Evolutionary conservation across 2,113 vertebrate species (phyloP).

Genomic region (Coptodon rendalli): DNA sequence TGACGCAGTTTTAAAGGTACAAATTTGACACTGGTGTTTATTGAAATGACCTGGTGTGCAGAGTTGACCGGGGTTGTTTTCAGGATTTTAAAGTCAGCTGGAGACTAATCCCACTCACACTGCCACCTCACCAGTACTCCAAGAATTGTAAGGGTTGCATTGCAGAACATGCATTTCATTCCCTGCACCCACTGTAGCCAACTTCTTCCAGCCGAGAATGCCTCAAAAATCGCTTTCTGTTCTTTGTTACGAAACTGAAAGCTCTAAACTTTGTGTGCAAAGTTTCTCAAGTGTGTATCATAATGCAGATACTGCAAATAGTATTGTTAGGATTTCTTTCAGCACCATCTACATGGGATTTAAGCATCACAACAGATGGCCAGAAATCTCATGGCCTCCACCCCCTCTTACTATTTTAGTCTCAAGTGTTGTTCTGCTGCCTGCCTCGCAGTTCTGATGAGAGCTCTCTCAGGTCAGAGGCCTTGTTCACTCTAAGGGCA

Average conservation of each 20-base stretch:
- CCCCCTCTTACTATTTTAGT: constrained; percentile 52
- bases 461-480: constrained; percentile 49
- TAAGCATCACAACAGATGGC: constrained; percentile 53
- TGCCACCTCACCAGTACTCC: constrained; percentile 29
- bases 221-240: not conserved
- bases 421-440: constrained; percentile 50
- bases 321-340: constrained; percentile 46
- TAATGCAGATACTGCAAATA: constrained; percentile 38
- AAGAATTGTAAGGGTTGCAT: constrained; percentile 10
- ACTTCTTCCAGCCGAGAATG: not conserved
- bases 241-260: not conserved
- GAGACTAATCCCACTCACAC: constrained; percentile 14
- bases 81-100: constrained; percentile 34
- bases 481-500: constrained; percentile 23
- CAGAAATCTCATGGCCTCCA: constrained; percentile 46
- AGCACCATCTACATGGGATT: constrained; percentile 17
- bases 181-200: not conserved
- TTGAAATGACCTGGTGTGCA: constrained; percentile 32
- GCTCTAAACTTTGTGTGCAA: not conserved
- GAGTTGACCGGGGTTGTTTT: constrained; percentile 19
- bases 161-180: not conserved
- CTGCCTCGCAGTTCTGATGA: constrained; percentile 20
- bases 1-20: constrained; percentile 13
- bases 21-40: constrained; percentile 51
- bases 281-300: not conserved